Conservation (phyloP, 2,888 invertebrate species). For the Epinotia brunnichana region DNA sequence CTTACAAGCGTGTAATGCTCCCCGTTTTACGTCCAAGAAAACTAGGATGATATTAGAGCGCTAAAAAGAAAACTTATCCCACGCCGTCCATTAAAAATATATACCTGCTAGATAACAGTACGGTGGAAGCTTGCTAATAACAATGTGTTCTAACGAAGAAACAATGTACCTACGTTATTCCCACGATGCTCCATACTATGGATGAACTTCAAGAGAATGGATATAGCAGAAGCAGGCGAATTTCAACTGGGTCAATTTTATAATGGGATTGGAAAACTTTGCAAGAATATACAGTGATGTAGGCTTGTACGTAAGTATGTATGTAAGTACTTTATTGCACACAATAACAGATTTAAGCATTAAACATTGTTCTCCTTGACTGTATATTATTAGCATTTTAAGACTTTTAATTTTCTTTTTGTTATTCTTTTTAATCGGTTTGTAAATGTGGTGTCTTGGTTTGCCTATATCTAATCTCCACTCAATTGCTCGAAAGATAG, state of each 20-base stretch:
- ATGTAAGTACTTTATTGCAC: too few species aligned
- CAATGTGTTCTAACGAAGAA: slow-evolving; percentile 35
- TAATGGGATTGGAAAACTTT: too few species aligned
- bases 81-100: slow-evolving; percentile 16
- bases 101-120: not conserved
- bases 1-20: not conserved
- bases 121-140: slow-evolving; percentile 21
- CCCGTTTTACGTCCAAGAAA: not conserved
- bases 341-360: too few species aligned
- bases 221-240: slow-evolving; percentile 4
- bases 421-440: too few species aligned
- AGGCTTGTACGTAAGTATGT: too few species aligned
- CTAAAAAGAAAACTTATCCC: slow-evolving; percentile 2
- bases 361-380: too few species aligned
- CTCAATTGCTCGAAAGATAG: too few species aligned
- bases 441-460: too few species aligned
- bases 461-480: too few species aligned
- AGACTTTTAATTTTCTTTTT: too few species aligned
- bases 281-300: too few species aligned
- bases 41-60: slow-evolving; percentile 1
- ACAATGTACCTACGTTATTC: slow-evolving; percentile 32
- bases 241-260: not conserved
- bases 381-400: too few species aligned
- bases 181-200: slow-evolving; percentile 17
- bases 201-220: not conserved